Evolutionary conservation across 2,797 vertebrate genomes (phyloP).

Genomic region (Cottoperca gobio): DNA sequence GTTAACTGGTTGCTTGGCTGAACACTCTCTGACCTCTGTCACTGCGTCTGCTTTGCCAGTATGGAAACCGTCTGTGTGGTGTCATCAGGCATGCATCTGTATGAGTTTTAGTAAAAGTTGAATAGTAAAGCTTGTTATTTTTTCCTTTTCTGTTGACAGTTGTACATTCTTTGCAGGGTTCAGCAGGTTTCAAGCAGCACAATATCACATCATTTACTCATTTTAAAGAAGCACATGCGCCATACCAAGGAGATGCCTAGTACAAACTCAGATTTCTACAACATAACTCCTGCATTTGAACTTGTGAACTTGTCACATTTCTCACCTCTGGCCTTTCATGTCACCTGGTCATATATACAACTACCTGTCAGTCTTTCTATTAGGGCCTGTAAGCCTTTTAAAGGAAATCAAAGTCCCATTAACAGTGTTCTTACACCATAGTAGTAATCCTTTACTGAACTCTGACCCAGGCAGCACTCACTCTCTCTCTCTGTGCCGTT

Average conservation of each 20-base stretch:
- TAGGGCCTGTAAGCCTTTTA: constrained; percentile 69
- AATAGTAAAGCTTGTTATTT: not conserved
- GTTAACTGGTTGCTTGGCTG: constrained; percentile 69
- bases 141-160: not conserved
- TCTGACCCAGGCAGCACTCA: constrained; percentile 65
- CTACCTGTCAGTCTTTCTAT: constrained; percentile 60
- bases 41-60: constrained; percentile 52
- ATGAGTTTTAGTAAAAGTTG: constrained; percentile 7
- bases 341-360: constrained; percentile 51
- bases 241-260: not conserved
- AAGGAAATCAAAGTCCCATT: constrained; percentile 82
- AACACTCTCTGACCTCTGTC: constrained; percentile 71
- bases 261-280: not conserved
- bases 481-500: constrained; percentile 44
- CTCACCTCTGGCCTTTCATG: constrained; percentile 40
- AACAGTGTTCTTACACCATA: constrained; percentile 67
- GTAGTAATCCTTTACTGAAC: constrained; percentile 74
- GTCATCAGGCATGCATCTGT: constrained; percentile 3
- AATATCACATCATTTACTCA: not conserved
- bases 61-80: constrained; percentile 41
- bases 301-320: constrained; percentile 53
- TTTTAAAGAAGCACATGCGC: not conserved
- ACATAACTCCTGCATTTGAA: constrained; percentile 53
- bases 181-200: not conserved
- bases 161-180: not conserved